Base-by-base conservation (phyloP, 2,797 vertebrate species). In the Protosalanx chinensis region DNA sequence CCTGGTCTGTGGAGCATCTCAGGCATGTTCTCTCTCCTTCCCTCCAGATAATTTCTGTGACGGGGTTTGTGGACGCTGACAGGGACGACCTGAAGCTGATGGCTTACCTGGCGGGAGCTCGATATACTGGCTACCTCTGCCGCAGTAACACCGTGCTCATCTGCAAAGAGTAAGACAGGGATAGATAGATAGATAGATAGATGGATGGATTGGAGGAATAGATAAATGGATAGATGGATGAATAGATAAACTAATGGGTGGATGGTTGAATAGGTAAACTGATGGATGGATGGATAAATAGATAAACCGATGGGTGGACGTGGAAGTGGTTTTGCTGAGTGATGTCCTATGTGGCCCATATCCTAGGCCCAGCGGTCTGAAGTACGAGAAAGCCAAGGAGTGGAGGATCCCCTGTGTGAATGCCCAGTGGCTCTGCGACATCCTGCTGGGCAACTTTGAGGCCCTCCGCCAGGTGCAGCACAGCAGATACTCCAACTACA, bases 381-480 rank as follows among this genome's bases (percentile, higher is more conserved):
- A 99, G 85, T 98, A 97, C 0, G 97, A 98, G 79, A 98, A 98
- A 6, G 98, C 98, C 68, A 97, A 95, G 80, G 98, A 98, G 85
- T 98, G 98, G 98, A 90, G 96, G 87, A 97, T 98, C 83, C 96
- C 96, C 0, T 98, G 97, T 41, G 96, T 99, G 23, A 99, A 98
- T 0, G 96, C 95, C 0, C 95, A 97, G 74, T 99, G 98, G 98
- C 91, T 99, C 6, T 97, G 97, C 5, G 96, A 98, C 76, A 94
- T 99, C 63, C 89, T 99, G 23, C 91, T 98, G 64, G 97, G 98
- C 0, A 94, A 97, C 84, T 95, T 98, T 6, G 97, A 98, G 83
- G 95, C 96, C 0, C 83, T 99, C 23, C 85, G 96, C 71, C 97
- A 98, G 90, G 90, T 95, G 30, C 98, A 98, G 84, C 93, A 93